Percentiles rank a stretch among this genome's conserved stretches.
These are phyloP conservation scores for Caenorhabditis doughertyi DNA, from an alignment of 2,888 invertebrate genomes.

Conservation along the genomic window DNA sequence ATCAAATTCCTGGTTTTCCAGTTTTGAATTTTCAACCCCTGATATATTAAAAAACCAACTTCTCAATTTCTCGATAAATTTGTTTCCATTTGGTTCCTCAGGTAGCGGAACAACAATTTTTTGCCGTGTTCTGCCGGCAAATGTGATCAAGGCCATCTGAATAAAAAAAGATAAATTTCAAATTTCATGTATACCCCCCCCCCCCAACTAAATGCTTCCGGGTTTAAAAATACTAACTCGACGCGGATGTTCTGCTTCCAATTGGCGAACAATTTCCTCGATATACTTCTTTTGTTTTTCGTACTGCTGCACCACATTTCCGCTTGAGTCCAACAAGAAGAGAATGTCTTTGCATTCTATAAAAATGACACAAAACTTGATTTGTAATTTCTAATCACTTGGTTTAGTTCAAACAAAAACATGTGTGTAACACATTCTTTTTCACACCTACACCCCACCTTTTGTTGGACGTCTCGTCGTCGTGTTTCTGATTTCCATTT, in stretches of 20 bases:
- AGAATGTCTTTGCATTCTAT: slow-evolving; percentile 68
- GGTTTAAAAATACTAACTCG: slow-evolving; percentile 51
- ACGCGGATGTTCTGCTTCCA: slow-evolving; percentile 47
- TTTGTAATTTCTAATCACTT: slow-evolving; percentile 32
- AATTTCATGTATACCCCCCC: not conserved
- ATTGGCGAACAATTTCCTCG: slow-evolving; percentile 59
- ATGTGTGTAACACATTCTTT: slow-evolving; percentile 35
- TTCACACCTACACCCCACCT: slow-evolving; percentile 42
- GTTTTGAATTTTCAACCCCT: not conserved
- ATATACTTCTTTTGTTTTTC: slow-evolving; percentile 70
- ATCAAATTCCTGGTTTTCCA: too few relatives aligned
- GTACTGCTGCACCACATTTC: slow-evolving; percentile 69
- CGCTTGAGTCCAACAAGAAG: slow-evolving; percentile 71
- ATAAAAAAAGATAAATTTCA: slow-evolving; percentile 13
- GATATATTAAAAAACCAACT: slow-evolving; percentile 37
- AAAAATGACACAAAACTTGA: slow-evolving; percentile 38
- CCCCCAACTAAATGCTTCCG: not conserved
- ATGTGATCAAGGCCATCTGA: slow-evolving; percentile 68
- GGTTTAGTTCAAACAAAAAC: slow-evolving; percentile 10
- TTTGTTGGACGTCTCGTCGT: slow-evolving; percentile 36
- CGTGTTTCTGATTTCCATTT: slow-evolving; percentile 28
- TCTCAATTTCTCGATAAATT: slow-evolving; percentile 64
- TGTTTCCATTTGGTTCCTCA: slow-evolving; percentile 52
- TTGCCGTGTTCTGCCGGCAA: slow-evolving; percentile 66
- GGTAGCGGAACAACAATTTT: slow-evolving; percentile 68